Percentiles rank a stretch among this genome's conserved stretches.
phyloP scores from a whole-genome alignment of 2,888 invertebrate genomes.

The Leucania comma region DNA sequence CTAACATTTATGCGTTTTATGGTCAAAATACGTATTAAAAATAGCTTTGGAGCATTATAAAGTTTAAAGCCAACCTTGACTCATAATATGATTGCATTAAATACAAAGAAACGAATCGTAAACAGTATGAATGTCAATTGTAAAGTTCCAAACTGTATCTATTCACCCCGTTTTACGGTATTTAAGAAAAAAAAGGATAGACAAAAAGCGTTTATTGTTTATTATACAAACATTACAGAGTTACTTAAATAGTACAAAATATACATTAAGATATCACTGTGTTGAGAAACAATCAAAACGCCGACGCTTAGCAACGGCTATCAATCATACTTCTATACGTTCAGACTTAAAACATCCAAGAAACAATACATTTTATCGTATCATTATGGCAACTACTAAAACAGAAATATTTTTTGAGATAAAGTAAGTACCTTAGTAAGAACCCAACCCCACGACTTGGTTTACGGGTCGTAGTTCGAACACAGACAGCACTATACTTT shows the following conservation, averaged over 20 bases:
- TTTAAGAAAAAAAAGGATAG: not conserved
- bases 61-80: no score
- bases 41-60: no score
- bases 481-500: not conserved
- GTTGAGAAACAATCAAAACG: slow-evolving; percentile 17
- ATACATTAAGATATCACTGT: slow-evolving; percentile 45
- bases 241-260: slow-evolving; percentile 52
- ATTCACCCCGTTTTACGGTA: no score
- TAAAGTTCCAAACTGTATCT: no score
- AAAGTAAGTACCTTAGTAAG: no score
- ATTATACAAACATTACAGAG: slow-evolving; percentile 53
- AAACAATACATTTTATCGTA: not conserved
- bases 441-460: no score
- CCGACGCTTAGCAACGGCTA: slow-evolving; percentile 36
- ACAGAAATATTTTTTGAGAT: not conserved
- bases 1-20: no score
- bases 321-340: slow-evolving; percentile 10
- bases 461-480: not conserved
- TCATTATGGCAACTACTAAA: not conserved
- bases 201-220: slow-evolving; percentile 58
- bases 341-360: not conserved
- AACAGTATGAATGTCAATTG: no score
- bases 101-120: no score
- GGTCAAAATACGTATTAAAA: no score
- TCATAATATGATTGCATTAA: no score